Percentiles rank a stretch among this genome's conserved stretches.
Evolutionary conservation across 1,140 invertebrate genomes (phyloP).

Genomic region (Ostrea edulis): DNA sequence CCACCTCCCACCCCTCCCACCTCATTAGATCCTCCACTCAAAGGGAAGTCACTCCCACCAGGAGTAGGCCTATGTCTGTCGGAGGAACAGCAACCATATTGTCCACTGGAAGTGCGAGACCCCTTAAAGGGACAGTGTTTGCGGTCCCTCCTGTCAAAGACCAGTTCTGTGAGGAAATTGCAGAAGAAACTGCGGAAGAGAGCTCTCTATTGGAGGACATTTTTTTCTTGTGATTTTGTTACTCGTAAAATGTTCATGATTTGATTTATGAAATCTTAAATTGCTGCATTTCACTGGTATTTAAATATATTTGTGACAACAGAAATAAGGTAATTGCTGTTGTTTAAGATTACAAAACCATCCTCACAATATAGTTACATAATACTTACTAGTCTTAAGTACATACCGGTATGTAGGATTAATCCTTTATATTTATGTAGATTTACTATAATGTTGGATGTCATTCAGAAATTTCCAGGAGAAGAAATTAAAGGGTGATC

Average conservation of each 20-base stretch:
- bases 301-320: neutral
- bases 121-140: neutral
- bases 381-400: too few relatives aligned
- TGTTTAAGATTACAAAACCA: too few relatives aligned
- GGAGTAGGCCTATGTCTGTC: neutral
- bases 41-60: constrained; percentile 8
- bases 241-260: neutral
- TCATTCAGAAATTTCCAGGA: too few relatives aligned
- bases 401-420: too few relatives aligned
- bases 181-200: constrained; percentile 53
- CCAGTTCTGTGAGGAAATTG: constrained; percentile 41
- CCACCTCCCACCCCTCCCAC: neutral
- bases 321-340: neutral
- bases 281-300: neutral
- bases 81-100: neutral
- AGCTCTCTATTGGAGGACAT: constrained; percentile 63
- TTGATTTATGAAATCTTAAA: neutral
- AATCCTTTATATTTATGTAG: too few relatives aligned
- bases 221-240: constrained; percentile 57
- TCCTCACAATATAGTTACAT: too few relatives aligned
- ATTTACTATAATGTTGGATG: too few relatives aligned
- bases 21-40: neutral
- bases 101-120: neutral
- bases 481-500: too few relatives aligned
- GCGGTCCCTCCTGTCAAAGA: neutral